A percentile compares a stretch with the other conserved stretches of the same genome.
Conservation (phyloP, 2,888 invertebrate species). For the Onthophagus sagittarius region DNA sequence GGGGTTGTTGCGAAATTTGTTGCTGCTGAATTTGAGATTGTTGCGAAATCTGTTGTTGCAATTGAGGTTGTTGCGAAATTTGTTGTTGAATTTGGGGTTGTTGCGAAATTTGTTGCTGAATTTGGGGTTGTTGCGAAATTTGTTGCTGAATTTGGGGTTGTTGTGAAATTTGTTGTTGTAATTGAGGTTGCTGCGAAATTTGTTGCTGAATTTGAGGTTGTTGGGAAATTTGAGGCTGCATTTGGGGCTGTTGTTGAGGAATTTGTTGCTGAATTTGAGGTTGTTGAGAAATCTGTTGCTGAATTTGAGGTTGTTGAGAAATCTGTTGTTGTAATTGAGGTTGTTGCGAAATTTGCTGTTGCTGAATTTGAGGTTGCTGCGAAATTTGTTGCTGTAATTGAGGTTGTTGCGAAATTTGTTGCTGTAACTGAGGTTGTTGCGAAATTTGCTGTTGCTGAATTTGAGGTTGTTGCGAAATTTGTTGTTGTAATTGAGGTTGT, state of each 20-base stretch:
- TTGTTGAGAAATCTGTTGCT: not conserved
- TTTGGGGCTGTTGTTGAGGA: constrained; percentile 30
- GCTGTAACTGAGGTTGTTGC: constrained; percentile 14
- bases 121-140: constrained; percentile 17
- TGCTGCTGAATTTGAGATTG: not conserved
- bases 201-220: not conserved
- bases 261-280: constrained; percentile 31
- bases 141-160: constrained; percentile 26
- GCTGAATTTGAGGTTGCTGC: not conserved
- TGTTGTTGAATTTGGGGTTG: not conserved
- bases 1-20: constrained; percentile 23
- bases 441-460: constrained; percentile 13
- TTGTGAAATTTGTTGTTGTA: constrained; percentile 2
- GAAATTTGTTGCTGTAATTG: constrained; percentile 14
- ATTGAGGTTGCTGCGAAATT: constrained; percentile 18
- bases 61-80: not conserved
- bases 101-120: not conserved
- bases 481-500: constrained; percentile 32
- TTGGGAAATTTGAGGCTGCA: constrained; percentile 11
- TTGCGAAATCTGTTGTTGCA: constrained; percentile 13
- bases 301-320: constrained; percentile 13
- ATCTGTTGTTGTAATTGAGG: constrained; percentile 25
- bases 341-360: constrained; percentile 22
- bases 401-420: not conserved
- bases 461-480: constrained; percentile 22